Base-by-base conservation (phyloP, 2,113 vertebrate genomes). In the Festucalex cinctus region DNA sequence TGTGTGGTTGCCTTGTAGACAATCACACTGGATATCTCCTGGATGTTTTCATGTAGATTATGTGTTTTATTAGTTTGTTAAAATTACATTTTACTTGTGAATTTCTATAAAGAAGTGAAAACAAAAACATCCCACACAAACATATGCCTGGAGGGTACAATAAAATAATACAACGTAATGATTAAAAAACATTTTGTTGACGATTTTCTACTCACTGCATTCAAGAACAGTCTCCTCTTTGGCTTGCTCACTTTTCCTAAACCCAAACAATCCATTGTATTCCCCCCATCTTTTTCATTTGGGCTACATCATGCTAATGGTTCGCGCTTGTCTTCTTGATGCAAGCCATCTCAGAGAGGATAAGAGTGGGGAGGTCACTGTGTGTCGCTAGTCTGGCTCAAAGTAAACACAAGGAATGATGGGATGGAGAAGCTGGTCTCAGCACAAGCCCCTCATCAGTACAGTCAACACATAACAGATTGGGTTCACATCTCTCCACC, bases 401-500 rank as follows among this genome's bases (percentile, higher is more conserved):
- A 84, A 87, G 85, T 87, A 90, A 91, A 88, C 88, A 89, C 68
- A 86, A 59, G 79, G 83, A 85, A 80, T 84, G 84, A 87, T 66
- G 79, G 87, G 84, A 88, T 85, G 70, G 79, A 88, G 78, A 75
- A 81, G 78, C 79, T 87, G 76, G 76, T 83, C 83, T 83, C 75
- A 64, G 79, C 79, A 65, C 82, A 84, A 86, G 82, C 82, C 78
- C 74, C 85, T 85, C 83, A 88, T 90, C 86, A 88, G 84, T 78
- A 84, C 81, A 81, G 87, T 90, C 87, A 87, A 90, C 89, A 90
- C 79, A 65, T 68, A 61, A 75, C 66, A 90, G 86, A 89, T 88
- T 89, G 88, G 86, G 82, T 88, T 87, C 84, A 86, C 76, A 83
- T 85, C 78, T 69, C 71, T 62, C 67, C 76, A 69, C 41, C 63